Conservation (phyloP, 2,888 invertebrate genomes). For the Eristalis pertinax region DNA sequence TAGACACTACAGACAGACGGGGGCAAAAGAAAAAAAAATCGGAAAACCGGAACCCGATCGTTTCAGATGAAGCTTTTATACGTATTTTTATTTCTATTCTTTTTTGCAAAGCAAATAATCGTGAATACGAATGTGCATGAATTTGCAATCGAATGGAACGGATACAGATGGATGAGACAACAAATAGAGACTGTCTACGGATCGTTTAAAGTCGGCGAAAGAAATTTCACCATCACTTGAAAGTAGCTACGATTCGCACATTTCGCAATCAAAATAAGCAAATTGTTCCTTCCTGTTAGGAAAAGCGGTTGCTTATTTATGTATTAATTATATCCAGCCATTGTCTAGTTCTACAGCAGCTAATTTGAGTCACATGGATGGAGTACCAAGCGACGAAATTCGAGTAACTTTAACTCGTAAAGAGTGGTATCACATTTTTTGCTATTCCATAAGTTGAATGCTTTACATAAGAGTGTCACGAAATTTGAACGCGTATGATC, state of each 20-base stretch:
- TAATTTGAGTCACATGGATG: too few relatives aligned
- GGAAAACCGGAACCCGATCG: not conserved
- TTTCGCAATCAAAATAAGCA: too few relatives aligned
- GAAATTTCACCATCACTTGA: not conserved
- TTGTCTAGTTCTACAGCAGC: too few relatives aligned
- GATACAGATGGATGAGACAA: not conserved
- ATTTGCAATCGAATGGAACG: not conserved
- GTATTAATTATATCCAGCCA: too few relatives aligned
- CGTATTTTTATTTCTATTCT: not conserved
- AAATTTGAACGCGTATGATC: too few relatives aligned
- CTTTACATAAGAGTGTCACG: too few relatives aligned
- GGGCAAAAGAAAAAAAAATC: not conserved
- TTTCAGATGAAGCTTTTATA: not conserved
- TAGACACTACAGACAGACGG: not conserved
- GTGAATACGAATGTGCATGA: not conserved
- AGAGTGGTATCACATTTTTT: too few relatives aligned
- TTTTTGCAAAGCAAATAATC: not conserved
- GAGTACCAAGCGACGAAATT: too few relatives aligned
- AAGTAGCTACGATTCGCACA: not conserved
- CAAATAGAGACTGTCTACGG: not conserved
- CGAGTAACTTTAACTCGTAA: too few relatives aligned
- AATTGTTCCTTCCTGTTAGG: too few relatives aligned
- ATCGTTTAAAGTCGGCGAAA: not conserved
- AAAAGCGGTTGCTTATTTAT: too few relatives aligned
- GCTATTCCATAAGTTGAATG: too few relatives aligned